phyloP scores from a whole-genome alignment of 2,888 invertebrate species.

The Parthenolecanium corni region DNA sequence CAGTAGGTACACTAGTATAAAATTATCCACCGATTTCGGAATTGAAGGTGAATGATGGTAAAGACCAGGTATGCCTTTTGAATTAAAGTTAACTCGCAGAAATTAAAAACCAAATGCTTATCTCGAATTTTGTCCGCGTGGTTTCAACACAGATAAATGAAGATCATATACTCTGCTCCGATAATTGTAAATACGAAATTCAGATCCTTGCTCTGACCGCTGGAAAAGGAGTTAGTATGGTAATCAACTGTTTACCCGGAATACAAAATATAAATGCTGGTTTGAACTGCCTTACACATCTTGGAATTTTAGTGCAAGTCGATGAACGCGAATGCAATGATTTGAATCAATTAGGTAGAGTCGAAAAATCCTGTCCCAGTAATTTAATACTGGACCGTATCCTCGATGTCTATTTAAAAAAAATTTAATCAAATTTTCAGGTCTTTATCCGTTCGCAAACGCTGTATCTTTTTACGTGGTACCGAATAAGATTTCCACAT shows the following conservation, averaged over 20 bases:
- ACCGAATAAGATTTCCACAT: background rate
- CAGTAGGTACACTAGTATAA: no score
- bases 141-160: background rate
- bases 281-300: background rate
- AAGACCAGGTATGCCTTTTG: no score
- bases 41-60: no score
- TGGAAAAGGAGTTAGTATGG: slow-evolving; percentile 13
- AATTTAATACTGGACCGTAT: no score
- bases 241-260: slow-evolving; percentile 27
- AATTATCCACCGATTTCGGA: no score
- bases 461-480: slow-evolving; percentile 9
- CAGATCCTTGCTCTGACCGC: slow-evolving; percentile 12
- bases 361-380: no score
- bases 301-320: slow-evolving; percentile 4
- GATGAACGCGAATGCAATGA: slow-evolving; percentile 4
- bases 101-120: no score
- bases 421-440: slow-evolving; percentile 5
- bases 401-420: no score
- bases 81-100: no score
- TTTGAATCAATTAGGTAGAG: slow-evolving; percentile 20
- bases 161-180: background rate
- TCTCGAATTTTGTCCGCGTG: no score
- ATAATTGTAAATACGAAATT: slow-evolving; percentile 1
- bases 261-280: slow-evolving; percentile 5
- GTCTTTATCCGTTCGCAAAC: background rate